phyloP scores from a whole-genome alignment of 2,113 vertebrate genomes.

The Pseudopipra pipra region DNA sequence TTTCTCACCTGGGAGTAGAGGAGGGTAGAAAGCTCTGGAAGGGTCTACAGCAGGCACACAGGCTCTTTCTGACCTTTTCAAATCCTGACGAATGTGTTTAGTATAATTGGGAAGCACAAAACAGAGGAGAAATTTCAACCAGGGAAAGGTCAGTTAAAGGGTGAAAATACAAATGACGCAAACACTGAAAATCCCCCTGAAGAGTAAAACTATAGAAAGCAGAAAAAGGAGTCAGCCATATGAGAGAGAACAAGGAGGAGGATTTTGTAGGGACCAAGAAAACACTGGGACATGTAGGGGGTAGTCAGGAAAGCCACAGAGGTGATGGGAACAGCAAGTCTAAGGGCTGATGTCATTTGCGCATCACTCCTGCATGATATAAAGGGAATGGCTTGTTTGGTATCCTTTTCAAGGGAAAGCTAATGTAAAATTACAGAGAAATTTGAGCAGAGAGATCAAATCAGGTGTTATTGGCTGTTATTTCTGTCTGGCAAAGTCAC shows the following conservation, averaged over 20 bases:
- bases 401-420: not conserved
- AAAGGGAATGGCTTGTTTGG: not conserved
- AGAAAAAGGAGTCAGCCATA: not conserved
- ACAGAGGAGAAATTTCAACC: conserved; percentile 39
- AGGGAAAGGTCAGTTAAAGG: conserved; percentile 66
- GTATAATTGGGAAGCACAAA: conserved; percentile 65
- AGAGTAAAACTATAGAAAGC: conserved; percentile 6
- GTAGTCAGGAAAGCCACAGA: not conserved
- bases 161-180: conserved; percentile 62
- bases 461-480: not conserved
- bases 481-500: not conserved
- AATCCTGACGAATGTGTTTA: conserved; percentile 59
- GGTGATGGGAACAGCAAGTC: not conserved
- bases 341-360: not conserved
- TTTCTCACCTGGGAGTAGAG: not conserved
- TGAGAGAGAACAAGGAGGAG: not conserved
- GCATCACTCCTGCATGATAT: not conserved
- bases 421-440: not conserved
- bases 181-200: conserved; percentile 56
- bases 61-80: conserved; percentile 64
- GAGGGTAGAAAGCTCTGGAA: conserved; percentile 34
- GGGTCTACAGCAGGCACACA: conserved; percentile 10
- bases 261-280: not conserved
- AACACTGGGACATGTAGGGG: not conserved
- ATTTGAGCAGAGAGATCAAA: not conserved